A percentile compares a stretch with the other conserved stretches of the same genome.
Evolutionary conservation across 2,113 vertebrate genomes (phyloP).

Genomic region (Notarius quadriscutis): DNA sequence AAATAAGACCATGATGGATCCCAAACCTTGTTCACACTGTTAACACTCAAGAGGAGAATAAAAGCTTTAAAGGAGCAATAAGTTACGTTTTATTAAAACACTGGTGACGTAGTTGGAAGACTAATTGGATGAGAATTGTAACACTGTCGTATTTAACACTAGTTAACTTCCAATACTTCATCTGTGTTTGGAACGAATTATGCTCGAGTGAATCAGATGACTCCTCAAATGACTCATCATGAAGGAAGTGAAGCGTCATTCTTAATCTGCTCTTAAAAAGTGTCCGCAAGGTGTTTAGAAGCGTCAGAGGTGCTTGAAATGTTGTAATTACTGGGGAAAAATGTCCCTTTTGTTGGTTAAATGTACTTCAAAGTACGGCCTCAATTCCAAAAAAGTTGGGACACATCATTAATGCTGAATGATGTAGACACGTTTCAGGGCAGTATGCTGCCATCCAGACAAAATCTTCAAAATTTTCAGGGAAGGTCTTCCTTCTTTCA

Average conservation of each 20-base stretch:
- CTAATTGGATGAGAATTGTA: neutral
- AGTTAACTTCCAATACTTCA: neutral
- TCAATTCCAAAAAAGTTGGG: too few species aligned
- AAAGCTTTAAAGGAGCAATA: neutral
- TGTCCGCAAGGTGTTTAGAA: neutral
- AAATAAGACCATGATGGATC: slow-evolving; percentile 10
- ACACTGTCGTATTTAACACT: neutral
- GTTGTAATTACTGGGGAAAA: neutral
- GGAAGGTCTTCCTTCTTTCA: too few species aligned
- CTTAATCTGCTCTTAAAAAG: neutral
- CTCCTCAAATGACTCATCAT: neutral
- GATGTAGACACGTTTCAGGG: too few species aligned
- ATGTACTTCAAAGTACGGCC: too few species aligned
- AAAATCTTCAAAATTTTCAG: too few species aligned
- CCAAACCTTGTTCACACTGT: slow-evolving; percentile 16
- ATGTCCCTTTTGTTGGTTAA: too few species aligned
- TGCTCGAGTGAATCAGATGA: neutral
- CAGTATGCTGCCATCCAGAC: too few species aligned
- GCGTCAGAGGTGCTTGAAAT: neutral
- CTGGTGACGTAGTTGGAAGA: neutral
- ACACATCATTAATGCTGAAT: too few species aligned
- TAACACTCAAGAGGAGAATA: neutral
- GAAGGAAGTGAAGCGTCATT: neutral
- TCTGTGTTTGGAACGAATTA: neutral
- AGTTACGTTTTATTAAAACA: neutral